Evolutionary conservation across 2,888 invertebrate species (phyloP), one percentile per base, ranked within the genome.

Genomic region (Drosophila affinis): DNA sequence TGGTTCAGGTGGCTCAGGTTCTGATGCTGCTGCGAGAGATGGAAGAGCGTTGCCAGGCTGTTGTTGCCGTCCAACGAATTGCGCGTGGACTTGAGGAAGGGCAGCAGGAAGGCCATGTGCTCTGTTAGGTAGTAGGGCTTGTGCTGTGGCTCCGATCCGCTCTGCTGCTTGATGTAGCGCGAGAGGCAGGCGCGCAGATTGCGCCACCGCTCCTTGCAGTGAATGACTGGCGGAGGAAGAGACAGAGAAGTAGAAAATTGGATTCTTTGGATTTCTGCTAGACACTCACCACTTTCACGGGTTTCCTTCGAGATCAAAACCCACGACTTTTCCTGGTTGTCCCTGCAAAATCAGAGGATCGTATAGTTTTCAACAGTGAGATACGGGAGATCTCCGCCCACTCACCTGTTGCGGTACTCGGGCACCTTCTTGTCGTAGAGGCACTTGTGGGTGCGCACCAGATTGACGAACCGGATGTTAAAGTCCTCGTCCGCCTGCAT

Each of bases 401-500:
- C 86, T 81, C 69, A 85, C 88, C 86, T 88, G 83, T 91, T 92
- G 64, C 93, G 91, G 78, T 93, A 93, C 29, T 92, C 91, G 9
- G 93, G 93, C 71, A 92, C 88, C 67, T 90, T 92, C 59, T 91
- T 91, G 70, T 93, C 92, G 73, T 93, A 93, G 17, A 93, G 88
- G 78, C 93, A 93, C 47, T 93, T 93, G 76, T 92, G 92, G 75
- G 90, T 90, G 87, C 93, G 91, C 59, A 93, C 91, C 75, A 93
- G 91, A 82, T 93, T 92, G 72, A 93, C 93, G 75, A 93, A 93
- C 51, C 91, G 89, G 48, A 92, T 91, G 89, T 93, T 93, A 64
- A 92, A 90, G 67, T 91, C 91, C 72, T 92, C 92, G 76, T 92
- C 92, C 72, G 93, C 93, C 76, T 91, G 92, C 93, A 93, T 93